Evolutionary conservation across 2,113 vertebrate genomes (phyloP), one percentile per base, ranked within the genome.

Genomic region (Eptesicus fuscus): DNA sequence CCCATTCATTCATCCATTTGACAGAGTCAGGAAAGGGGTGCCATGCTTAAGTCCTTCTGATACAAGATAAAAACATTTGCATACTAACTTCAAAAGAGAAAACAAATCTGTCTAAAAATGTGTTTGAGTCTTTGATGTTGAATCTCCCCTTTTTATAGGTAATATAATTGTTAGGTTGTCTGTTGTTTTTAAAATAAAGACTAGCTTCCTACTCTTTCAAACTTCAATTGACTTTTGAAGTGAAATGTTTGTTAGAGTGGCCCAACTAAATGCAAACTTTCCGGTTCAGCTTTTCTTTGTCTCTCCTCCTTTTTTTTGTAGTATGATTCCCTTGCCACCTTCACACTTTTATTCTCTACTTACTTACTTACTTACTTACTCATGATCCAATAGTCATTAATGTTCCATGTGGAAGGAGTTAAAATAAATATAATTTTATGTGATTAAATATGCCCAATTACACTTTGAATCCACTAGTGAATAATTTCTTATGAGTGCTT

Each of bases 401-500:
- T 88, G 70, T 93, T 97, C 91, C 93, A 96, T 96, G 97, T 97
- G 84, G 95, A 98, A 94, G 71, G 56, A 98, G 95, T 97, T 97
- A 95, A 97, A 96, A 94, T 28, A 93, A 88, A 51, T 97, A 90
- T 97, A 96, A 97, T 96, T 98, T 97, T 96, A 96, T 94, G 47
- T 2, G 1, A 97, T 94, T 97, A 96, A 97, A 98, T 96, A 97
- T 94, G 65, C 51, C 79, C 82, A 94, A 92, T 97, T 98, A 98
- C 63, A 95, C 82, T 97, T 95, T 90, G 44, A 97, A 96, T 95
- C 42, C 35, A 95, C 95, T 96, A 96, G 53, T 32, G 0, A 95
- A 95, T 97, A 97, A 97, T 97, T 97, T 97, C 93, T 96, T 96
- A 95, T 94, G 97, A 98, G 83, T 95, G 63, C 40, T 96, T 97